Evolutionary conservation across 2,888 invertebrate species (phyloP).

Genomic region (Odontocerum albicorne): DNA sequence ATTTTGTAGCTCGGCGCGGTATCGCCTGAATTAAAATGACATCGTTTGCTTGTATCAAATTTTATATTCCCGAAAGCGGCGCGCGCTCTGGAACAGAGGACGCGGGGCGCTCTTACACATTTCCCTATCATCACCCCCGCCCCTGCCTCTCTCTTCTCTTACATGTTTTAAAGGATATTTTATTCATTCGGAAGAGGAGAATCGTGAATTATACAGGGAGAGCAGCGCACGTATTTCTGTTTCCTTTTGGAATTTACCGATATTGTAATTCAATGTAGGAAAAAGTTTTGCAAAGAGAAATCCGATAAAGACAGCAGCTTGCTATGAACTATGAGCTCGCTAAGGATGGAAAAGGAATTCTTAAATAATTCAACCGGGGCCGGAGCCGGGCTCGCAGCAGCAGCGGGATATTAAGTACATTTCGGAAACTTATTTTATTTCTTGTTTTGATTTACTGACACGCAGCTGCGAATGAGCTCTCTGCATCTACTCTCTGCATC

Average conservation of each 20-base stretch:
- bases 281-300: background rate
- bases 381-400: no score
- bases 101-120: background rate
- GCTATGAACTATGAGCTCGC: no score
- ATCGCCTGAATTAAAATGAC: background rate
- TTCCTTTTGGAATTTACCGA: background rate
- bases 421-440: no score
- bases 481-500: no score
- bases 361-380: no score
- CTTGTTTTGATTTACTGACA: no score
- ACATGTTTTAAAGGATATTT: background rate
- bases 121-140: background rate
- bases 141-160: no score
- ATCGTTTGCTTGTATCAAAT: background rate
- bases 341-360: no score
- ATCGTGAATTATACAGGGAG: background rate
- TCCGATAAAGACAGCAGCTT: background rate
- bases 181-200: background rate
- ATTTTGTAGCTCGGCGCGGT: background rate
- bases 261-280: background rate
- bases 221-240: background rate
- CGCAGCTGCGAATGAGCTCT: no score
- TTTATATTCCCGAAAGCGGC: background rate
- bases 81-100: no score
- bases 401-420: no score